These are phyloP conservation scores for Drosophila oshimai DNA, from an alignment of 1,140 invertebrate genomes.

Conservation along the genomic window DNA sequence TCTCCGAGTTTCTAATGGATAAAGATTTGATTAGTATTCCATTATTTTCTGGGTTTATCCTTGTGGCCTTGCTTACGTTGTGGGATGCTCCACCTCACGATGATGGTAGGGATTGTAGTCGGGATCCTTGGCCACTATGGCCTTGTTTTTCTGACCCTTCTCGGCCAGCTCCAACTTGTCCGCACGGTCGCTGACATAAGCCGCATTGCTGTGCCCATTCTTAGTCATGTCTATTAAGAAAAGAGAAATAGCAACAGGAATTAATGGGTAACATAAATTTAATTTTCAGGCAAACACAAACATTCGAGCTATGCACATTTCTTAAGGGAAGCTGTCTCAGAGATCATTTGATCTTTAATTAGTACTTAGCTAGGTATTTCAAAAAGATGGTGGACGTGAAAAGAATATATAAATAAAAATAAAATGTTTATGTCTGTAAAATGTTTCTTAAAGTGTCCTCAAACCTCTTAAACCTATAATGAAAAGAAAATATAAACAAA, in stretches of 20 bases:
- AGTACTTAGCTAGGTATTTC: too few relatives aligned
- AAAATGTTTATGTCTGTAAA: too few relatives aligned
- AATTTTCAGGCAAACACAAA: too few relatives aligned
- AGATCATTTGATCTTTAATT: too few relatives aligned
- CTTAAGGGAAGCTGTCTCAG: too few relatives aligned
- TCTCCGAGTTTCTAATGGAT: conserved; percentile 88
- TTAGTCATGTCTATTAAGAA: conserved; percentile 63
- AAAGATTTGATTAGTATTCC: background rate
- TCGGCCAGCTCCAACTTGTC: conserved; percentile 83
- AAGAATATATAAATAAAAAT: too few relatives aligned
- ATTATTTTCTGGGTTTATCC: background rate
- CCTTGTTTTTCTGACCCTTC: conserved; percentile 82
- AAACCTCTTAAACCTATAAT: too few relatives aligned
- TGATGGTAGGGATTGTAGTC: conserved; percentile 87
- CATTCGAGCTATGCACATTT: too few relatives aligned
- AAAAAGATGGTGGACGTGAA: too few relatives aligned
- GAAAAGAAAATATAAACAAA: too few relatives aligned
- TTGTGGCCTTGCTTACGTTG: conserved; percentile 85
- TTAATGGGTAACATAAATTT: background rate
- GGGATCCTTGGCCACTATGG: conserved; percentile 58
- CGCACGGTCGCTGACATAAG: conserved; percentile 65
- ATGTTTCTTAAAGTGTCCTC: too few relatives aligned
- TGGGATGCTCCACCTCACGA: conserved; percentile 87
- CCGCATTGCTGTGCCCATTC: conserved; percentile 80
- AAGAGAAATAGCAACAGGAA: background rate